phyloP scores from a whole-genome alignment of 2,113 vertebrate genomes.

The Ptilonorhynchus violaceus region DNA sequence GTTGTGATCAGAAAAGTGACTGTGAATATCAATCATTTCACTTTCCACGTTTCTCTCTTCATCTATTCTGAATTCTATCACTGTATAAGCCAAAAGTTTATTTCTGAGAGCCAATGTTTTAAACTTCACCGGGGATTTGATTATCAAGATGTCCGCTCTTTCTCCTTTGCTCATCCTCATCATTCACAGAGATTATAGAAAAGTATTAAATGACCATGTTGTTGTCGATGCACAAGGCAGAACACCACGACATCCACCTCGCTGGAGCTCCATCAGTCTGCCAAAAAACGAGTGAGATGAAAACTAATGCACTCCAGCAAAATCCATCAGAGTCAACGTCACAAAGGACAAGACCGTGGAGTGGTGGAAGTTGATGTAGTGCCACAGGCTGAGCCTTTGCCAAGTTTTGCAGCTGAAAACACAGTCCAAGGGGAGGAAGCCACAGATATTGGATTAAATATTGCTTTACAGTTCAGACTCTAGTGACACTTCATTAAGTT shows the following conservation, averaged over 20 bases:
- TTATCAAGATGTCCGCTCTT: not conserved
- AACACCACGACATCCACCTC: not conserved
- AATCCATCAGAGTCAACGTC: not conserved
- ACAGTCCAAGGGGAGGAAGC: not conserved
- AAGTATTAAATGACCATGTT: not conserved
- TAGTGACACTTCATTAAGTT: not conserved
- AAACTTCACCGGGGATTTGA: not conserved
- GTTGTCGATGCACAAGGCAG: not conserved
- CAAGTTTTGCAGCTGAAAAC: not conserved
- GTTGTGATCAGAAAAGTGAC: not conserved
- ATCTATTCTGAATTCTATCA: not conserved
- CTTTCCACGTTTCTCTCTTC: not conserved
- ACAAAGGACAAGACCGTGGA: not conserved
- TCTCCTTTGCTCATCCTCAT: not conserved
- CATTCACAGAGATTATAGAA: not conserved
- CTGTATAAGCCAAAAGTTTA: not conserved
- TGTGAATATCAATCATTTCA: not conserved
- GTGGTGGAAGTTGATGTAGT: not conserved
- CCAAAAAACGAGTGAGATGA: not conserved
- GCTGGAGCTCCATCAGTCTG: not conserved
- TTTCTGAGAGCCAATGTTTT: not conserved
- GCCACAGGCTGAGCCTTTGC: not conserved
- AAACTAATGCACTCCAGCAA: not conserved
- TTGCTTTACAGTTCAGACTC: not conserved
- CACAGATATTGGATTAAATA: not conserved